Conservation (phyloP, 2,797 vertebrate genomes). For the Sebastes miniatus region DNA sequence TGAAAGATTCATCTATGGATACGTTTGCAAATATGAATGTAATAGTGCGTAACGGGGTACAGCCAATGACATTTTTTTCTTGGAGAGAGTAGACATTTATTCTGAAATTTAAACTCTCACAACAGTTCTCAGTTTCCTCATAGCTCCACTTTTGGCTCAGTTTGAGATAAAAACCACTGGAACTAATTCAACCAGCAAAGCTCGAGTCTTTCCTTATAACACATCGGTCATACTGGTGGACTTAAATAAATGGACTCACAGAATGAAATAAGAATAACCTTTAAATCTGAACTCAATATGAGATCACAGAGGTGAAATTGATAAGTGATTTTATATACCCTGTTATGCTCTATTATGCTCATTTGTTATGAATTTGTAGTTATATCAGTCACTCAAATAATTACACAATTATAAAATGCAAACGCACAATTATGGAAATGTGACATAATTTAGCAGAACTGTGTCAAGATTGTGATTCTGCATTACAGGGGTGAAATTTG, state of each 20-base stretch:
- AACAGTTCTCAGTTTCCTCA: slow-evolving; percentile 10
- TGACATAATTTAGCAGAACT: slow-evolving; percentile 16
- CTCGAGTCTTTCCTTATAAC: neutral
- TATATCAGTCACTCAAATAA: slow-evolving; percentile 7
- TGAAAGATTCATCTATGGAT: neutral
- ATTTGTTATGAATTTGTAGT: neutral
- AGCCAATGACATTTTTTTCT: neutral
- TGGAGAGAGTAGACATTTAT: neutral
- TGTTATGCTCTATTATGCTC: neutral
- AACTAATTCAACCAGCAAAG: slow-evolving; percentile 9
- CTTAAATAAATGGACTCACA: slow-evolving; percentile 10
- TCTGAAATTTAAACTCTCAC: neutral
- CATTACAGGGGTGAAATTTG: slow-evolving; percentile 31
- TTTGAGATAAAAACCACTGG: slow-evolving; percentile 10
- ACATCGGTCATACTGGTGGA: slow-evolving; percentile 1
- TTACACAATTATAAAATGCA: neutral
- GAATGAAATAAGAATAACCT: neutral
- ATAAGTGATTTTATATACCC: neutral
- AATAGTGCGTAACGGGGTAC: neutral
- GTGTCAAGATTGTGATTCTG: slow-evolving; percentile 7
- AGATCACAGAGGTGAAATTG: too few relatives aligned
- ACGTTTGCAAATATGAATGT: neutral
- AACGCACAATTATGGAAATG: slow-evolving; percentile 24
- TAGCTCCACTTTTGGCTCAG: neutral
- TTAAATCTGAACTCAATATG: slow-evolving; percentile 11